These are phyloP conservation scores for Sarotherodon lohbergeri DNA, from an alignment of 2,113 vertebrate genomes.

Conservation along the genomic window DNA sequence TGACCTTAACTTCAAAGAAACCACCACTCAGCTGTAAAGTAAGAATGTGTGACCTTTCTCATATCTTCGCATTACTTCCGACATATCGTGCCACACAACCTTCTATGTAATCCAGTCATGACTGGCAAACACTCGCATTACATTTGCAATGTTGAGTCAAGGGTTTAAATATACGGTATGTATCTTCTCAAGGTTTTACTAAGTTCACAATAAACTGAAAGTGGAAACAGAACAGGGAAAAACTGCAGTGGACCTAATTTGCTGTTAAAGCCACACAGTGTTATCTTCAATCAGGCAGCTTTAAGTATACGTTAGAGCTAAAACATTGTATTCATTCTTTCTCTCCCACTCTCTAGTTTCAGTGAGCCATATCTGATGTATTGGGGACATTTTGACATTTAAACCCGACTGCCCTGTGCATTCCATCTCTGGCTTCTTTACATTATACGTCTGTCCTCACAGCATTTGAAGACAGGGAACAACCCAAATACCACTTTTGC, in stretches of 20 bases:
- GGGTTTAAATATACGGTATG: not conserved
- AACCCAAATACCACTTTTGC: slow-evolving; percentile 38
- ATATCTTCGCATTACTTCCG: not conserved
- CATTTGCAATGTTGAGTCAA: not conserved
- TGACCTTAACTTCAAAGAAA: not conserved
- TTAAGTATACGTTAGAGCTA: not conserved
- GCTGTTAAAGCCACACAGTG: not conserved
- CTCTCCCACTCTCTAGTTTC: not conserved
- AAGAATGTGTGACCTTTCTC: slow-evolving; percentile 10
- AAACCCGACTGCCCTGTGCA: not conserved
- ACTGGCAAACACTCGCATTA: not conserved
- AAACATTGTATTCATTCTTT: not conserved
- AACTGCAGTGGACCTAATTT: not conserved
- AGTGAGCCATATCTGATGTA: not conserved
- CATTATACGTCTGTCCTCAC: not conserved
- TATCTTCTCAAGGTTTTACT: not conserved
- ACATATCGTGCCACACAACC: not conserved
- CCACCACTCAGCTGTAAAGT: not conserved
- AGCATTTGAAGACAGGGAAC: slow-evolving; percentile 24
- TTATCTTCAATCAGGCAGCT: slow-evolving; percentile 7
- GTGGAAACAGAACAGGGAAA: slow-evolving; percentile 31
- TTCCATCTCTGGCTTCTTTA: not conserved
- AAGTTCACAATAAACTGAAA: not conserved
- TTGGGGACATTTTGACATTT: slow-evolving; percentile 25
- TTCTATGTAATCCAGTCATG: not conserved